Conservation (phyloP, 2,888 invertebrate species). For the Pogonocherus hispidulus region DNA sequence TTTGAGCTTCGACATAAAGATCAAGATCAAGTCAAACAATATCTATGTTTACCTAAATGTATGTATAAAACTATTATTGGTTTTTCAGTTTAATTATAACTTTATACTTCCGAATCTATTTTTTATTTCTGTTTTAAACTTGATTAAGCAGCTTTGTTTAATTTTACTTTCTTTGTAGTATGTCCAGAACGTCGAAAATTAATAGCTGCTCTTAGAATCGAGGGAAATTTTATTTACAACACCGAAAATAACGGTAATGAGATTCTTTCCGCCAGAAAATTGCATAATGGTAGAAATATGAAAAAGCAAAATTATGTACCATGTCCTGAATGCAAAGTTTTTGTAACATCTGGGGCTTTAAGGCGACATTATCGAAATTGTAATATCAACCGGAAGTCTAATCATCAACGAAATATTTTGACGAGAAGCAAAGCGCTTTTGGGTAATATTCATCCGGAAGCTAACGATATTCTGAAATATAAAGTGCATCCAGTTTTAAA, state of each 20-base stretch:
- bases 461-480: neutral
- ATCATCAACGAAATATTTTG: neutral
- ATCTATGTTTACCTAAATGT: too few relatives aligned
- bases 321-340: neutral
- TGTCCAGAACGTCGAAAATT: neutral
- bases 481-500: neutral
- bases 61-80: too few relatives aligned
- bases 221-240: neutral
- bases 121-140: too few relatives aligned
- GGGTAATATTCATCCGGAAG: neutral
- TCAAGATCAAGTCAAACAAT: too few relatives aligned
- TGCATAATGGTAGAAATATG: neutral
- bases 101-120: too few relatives aligned
- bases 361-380: neutral
- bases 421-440: neutral
- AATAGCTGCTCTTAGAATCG: neutral
- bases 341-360: neutral
- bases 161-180: too few relatives aligned
- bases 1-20: too few relatives aligned
- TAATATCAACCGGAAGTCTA: neutral
- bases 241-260: neutral
- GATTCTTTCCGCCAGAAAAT: neutral
- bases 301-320: neutral
- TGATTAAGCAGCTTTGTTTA: too few relatives aligned
- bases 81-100: too few relatives aligned